Base-by-base conservation (phyloP, 2,888 invertebrate genomes). In the Nipponacmea schrenckii region DNA sequence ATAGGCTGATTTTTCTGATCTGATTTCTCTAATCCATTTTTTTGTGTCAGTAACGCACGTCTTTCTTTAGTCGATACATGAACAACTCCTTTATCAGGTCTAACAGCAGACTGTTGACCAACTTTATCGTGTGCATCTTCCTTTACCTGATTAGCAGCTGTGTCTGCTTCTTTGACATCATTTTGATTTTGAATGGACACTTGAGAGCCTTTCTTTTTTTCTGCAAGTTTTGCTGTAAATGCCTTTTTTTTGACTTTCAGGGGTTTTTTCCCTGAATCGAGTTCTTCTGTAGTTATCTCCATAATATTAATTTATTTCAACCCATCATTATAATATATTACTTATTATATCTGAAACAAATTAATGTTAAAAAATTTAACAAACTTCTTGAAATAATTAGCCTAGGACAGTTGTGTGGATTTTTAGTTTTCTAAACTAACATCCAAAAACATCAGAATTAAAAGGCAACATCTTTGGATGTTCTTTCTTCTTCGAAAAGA, bases 151-250 rank as follows among this genome's bases (percentile, higher is more conserved):
- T 44, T 17, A 20, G 15, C 24, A 20, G 24, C 17, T 20, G 27
- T 20, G 2, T 45, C n/a, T 7, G 26, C 24, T 14, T 7, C 15
- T 65, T 65, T 65, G 27, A 73, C 72, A 70, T 70, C 68, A 72
- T 72, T 70, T 72, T 74, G 68, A 62, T 71, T 20, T 64, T 71
- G 70, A 44, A 56, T 31, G 48, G 72, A 64, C 20, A 56, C 50
- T 20, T 46, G 69, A 15, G 68, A 64, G 44, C 71, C 71, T 48
- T 24, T 56, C 69, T 82, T 84, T 64, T 77, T 81, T 68, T 82
- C 84, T 15, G 80, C 82, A 26, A 84, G 74, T 72, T 84, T 85
- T 24, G 83, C 79, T n/a, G 81, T 73, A n/a, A 82, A 79, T 74
- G 82, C 80, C 71, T 84, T 84, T 74, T 85, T 85, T 69, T 79